phyloP scores from a whole-genome alignment of 2,113 vertebrate species.

The Hiodon tergisus region DNA sequence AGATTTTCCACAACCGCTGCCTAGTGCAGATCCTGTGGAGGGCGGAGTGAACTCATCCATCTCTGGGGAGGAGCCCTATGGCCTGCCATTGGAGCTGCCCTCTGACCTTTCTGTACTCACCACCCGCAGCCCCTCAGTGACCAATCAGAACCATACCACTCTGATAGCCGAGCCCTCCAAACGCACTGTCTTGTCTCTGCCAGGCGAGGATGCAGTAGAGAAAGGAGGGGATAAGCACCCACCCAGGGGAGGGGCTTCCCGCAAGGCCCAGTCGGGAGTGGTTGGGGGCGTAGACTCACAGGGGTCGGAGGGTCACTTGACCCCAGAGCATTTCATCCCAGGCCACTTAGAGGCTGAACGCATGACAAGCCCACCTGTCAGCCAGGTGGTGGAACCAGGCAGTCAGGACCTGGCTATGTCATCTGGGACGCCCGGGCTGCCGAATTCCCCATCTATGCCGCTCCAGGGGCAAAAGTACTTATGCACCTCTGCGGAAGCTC shows the following conservation, averaged over 20 bases:
- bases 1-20: conserved; percentile 85
- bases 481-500: conserved; percentile 66
- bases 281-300: conserved; percentile 66
- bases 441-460: conserved; percentile 78
- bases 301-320: conserved; percentile 79
- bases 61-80: conserved; percentile 86
- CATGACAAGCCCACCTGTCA: conserved; percentile 74
- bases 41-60: conserved; percentile 84
- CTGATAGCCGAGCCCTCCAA: conserved; percentile 76
- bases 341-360: conserved; percentile 67
- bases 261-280: conserved; percentile 66
- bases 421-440: conserved; percentile 75
- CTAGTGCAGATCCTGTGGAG: conserved; percentile 77
- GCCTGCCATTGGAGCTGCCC: conserved; percentile 83
- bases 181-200: conserved; percentile 66
- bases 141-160: conserved; percentile 76
- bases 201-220: conserved; percentile 70
- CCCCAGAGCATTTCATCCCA: conserved; percentile 82
- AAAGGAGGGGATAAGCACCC: conserved; percentile 55
- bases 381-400: conserved; percentile 73
- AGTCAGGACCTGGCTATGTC: conserved; percentile 75
- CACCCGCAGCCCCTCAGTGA: conserved; percentile 87
- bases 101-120: conserved; percentile 96
- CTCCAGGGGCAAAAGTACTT: conserved; percentile 86
- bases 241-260: conserved; percentile 44